Base-by-base conservation (phyloP, 2,113 vertebrate genomes). In the Nettapus auritus region DNA sequence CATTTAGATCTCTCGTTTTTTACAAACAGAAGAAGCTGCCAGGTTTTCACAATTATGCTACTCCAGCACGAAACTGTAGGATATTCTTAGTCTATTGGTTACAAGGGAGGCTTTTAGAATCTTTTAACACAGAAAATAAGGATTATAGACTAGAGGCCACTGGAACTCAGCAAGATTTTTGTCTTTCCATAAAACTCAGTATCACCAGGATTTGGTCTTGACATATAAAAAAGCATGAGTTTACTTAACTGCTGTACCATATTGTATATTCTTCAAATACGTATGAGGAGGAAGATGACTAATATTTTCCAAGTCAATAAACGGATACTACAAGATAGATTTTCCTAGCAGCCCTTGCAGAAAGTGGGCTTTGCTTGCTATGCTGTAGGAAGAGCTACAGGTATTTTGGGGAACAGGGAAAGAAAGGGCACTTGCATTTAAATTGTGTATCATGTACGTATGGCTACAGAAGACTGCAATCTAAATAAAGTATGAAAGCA, bases 241-340 rank as follows among this genome's bases (percentile, higher is more conserved):
- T 85, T 70, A 36, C 50, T 85, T 73, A 80, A 85, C 40, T 63
- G 84, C 67, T 83, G 88, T 34, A 93, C 73, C 16, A 91, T 92
- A 93, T 25, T 38, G 85, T 62, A 86, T 79, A 64, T 90, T 90
- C 83, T 73, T 94, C 60, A 68, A 60, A 34, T 75, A 81, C 75
- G 77, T 40, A 68, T 56, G 74, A 89, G 69, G 38, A 74, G 29
- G 77, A 55, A 88, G 82, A 76, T 86, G 71, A 78, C 5, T 64
- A 64, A 91, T 83, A 86, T 96, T 81, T 93, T 68, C 89, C 83
- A 95, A 86, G 90, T 75, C 90, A 90, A 88, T 73, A 83, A 94
- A 63, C 70, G 77, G 85, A 83, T 75, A 94, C 91, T 2, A 74
- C 44, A 56, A 40, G 95, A 78, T 31, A 69, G 40, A 77, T 91